Percentiles rank a stretch among this genome's conserved stretches.
phyloP scores from a whole-genome alignment of 2,113 vertebrate genomes.

The Colistium nudipinnis region DNA sequence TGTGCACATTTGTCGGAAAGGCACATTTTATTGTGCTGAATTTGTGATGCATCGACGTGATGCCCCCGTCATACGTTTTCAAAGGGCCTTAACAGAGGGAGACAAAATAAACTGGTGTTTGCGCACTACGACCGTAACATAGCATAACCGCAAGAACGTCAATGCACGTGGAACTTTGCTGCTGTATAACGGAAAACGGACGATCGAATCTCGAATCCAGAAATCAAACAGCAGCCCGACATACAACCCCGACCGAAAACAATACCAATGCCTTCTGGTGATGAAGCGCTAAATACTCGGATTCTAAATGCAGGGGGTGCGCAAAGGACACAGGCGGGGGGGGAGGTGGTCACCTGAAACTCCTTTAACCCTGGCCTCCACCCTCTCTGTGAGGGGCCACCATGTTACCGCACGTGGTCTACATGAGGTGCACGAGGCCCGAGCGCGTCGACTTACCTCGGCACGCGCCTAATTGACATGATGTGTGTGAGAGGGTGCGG shows the following conservation, averaged over 20 bases:
- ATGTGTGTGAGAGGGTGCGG: neutral
- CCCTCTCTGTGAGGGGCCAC: slow-evolving; percentile 32
- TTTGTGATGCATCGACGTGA: neutral
- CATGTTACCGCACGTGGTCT: slow-evolving; percentile 59
- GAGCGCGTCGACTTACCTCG: slow-evolving; percentile 9
- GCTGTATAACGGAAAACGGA: too few species aligned
- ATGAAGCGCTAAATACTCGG: slow-evolving; percentile 53
- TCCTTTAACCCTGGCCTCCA: slow-evolving; percentile 29
- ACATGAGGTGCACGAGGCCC: slow-evolving; percentile 15
- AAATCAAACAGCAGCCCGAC: slow-evolving; percentile 57
- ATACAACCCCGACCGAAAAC: slow-evolving; percentile 53
- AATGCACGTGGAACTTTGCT: too few species aligned
- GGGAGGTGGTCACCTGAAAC: slow-evolving; percentile 62
- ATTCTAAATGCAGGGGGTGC: slow-evolving; percentile 57
- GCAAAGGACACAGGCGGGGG: slow-evolving; percentile 53
- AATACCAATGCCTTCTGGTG: slow-evolving; percentile 57
- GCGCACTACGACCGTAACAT: slow-evolving; percentile 19
- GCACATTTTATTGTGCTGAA: neutral
- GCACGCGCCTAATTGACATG: slow-evolving; percentile 22
- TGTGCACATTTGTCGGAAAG: neutral
- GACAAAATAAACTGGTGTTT: slow-evolving; percentile 5
- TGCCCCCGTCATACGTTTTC: neutral
- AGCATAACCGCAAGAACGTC: too few species aligned
- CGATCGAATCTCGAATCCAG: slow-evolving; percentile 39
- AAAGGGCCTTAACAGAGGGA: neutral